Evolutionary conservation across 2,888 invertebrate genomes (phyloP).

Genomic region (Lepidochrysops patricia): DNA sequence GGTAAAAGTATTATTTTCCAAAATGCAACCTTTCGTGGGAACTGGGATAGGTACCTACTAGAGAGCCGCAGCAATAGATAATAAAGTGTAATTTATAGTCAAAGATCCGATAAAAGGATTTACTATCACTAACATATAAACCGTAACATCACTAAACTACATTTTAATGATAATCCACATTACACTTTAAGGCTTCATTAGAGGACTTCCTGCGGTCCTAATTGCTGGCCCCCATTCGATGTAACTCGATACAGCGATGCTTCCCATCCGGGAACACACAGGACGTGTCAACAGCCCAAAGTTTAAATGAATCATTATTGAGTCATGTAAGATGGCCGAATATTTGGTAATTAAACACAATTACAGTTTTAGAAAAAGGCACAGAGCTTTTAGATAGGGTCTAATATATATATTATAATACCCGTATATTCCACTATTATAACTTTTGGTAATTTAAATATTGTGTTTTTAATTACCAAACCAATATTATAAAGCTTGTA

Average conservation of each 20-base stretch:
- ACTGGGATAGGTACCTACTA: no score
- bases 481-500: no score
- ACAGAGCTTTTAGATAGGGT: no score
- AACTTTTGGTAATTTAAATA: no score
- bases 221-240: constrained; percentile 63
- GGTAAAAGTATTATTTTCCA: no score
- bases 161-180: background rate
- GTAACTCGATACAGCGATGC: constrained; percentile 54
- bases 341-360: constrained; percentile 1
- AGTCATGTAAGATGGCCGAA: constrained; percentile 1
- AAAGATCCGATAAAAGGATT: no score
- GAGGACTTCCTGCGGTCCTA: constrained; percentile 47
- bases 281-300: constrained; percentile 69
- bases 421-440: no score
- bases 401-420: no score
- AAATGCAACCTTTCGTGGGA: no score
- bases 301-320: constrained; percentile 47
- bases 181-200: constrained; percentile 21
- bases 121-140: background rate
- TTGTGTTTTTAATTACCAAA: no score
- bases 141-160: background rate
- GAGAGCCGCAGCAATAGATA: no score
- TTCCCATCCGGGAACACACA: constrained; percentile 45
- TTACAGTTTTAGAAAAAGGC: no score
- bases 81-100: background rate